These are phyloP conservation scores for Eucidaris tribuloides DNA, from an alignment of 35 echinoderm and acorn worm genomes.

Conservation along the genomic window DNA sequence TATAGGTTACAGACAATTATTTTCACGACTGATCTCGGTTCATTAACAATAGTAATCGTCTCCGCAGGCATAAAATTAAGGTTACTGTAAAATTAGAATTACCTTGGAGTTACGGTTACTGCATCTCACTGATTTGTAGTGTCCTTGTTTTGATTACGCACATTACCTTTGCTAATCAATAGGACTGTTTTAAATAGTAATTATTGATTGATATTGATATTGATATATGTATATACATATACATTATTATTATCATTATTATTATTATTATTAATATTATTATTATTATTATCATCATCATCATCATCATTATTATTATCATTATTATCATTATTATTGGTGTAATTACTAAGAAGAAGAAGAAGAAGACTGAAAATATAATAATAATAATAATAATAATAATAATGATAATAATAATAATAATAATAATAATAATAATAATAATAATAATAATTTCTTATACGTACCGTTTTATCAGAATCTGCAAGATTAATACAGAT, in stretches of 20 bases:
- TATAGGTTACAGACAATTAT: too few relatives aligned
- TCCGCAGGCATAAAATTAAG: too few relatives aligned
- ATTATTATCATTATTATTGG: neutral
- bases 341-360: neutral
- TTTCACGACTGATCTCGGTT: too few relatives aligned
- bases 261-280: neutral
- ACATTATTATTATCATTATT: neutral
- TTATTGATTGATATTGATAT: neutral
- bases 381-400: slow-evolving; percentile 25
- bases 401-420: slow-evolving; percentile 17
- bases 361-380: neutral
- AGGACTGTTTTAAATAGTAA: too few relatives aligned
- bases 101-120: too few relatives aligned
- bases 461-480: too few relatives aligned
- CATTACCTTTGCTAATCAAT: too few relatives aligned
- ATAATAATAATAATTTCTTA: neutral
- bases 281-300: neutral
- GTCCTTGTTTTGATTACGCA: too few relatives aligned
- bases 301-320: neutral
- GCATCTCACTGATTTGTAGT: too few relatives aligned
- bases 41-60: too few relatives aligned
- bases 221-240: neutral
- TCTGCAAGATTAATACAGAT: too few relatives aligned
- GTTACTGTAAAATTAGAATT: too few relatives aligned
- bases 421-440: slow-evolving; percentile 20